Evolutionary conservation across 1,140 invertebrate species (phyloP).

Genomic region (Elysia chlorotica): DNA sequence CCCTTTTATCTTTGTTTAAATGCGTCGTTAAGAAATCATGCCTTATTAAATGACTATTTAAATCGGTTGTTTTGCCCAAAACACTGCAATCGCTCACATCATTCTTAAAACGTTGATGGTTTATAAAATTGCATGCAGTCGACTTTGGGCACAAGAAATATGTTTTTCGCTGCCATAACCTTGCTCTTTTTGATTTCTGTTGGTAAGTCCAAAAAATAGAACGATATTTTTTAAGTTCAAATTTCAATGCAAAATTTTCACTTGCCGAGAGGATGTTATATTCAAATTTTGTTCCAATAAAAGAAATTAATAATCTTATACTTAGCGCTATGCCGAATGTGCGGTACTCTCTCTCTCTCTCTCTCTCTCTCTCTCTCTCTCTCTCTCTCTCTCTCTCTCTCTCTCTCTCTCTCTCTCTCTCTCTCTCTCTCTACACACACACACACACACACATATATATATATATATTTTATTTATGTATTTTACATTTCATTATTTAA

Average conservation of each 20-base stretch:
- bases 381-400: constrained; percentile 4
- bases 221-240: neutral
- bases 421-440: neutral
- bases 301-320: neutral
- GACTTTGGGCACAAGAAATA: too few relatives aligned
- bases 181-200: neutral
- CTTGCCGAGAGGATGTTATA: neutral
- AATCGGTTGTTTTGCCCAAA: too few relatives aligned
- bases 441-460: too few relatives aligned
- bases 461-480: too few relatives aligned
- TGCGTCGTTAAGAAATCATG: too few relatives aligned
- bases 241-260: neutral
- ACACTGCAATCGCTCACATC: too few relatives aligned
- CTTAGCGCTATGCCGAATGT: neutral
- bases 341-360: neutral
- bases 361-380: constrained; percentile 8
- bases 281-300: neutral
- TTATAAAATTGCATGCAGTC: too few relatives aligned
- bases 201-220: neutral
- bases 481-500: too few relatives aligned
- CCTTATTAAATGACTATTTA: too few relatives aligned
- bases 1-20: too few relatives aligned
- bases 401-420: neutral
- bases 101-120: too few relatives aligned
- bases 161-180: too few relatives aligned